Evolutionary conservation across 2,888 invertebrate species (phyloP), one percentile per base, ranked within the genome.

Genomic region (Pharmacophagus antenor): DNA sequence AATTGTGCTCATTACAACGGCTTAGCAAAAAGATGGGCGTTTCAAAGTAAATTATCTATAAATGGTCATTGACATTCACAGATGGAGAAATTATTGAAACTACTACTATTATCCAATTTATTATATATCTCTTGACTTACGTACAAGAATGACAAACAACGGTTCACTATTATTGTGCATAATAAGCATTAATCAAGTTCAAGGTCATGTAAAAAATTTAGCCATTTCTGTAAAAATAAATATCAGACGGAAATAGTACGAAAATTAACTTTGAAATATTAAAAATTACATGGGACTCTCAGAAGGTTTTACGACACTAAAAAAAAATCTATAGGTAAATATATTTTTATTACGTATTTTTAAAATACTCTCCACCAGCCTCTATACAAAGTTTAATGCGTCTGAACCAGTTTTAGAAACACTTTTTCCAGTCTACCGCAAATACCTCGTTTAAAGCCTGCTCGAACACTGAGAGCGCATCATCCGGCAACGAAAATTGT

Each of bases 171-270:
- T 17, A 7, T 46, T 21, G 46, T 46, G 21, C 21, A 4, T 46
- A 46, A 46, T 46, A 46, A 17, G 8, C 46, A 46, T 46, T 46
- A 18, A 46, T 21, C 17, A 46, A 12, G 46, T 46, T 46, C 46
- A 46, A 20, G 17, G n/a, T 44, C 18, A 18, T 44, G 18, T 10
- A 7, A 17, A 44, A 20, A 8, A 18, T 18, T n/a, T 18, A 20
- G 42, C 42, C 18, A 18, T 44, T 8, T 44, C 17, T 44, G 10
- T 10, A 44, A 44, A 44, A 44, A 44, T n/a, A 1, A 18, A 18
- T 44, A 44, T 44, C 42, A 18, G 8, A 10, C 42, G 18, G 42
- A 8, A 18, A 44, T 10, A 44, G 17, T 47, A 47, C 47, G 47
- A 47, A 47, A 21, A 22, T 22, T 44, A 47, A 20, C 5, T 44